Conservation (phyloP, 2,797 vertebrate species). For the Enteromius mattozi region DNA sequence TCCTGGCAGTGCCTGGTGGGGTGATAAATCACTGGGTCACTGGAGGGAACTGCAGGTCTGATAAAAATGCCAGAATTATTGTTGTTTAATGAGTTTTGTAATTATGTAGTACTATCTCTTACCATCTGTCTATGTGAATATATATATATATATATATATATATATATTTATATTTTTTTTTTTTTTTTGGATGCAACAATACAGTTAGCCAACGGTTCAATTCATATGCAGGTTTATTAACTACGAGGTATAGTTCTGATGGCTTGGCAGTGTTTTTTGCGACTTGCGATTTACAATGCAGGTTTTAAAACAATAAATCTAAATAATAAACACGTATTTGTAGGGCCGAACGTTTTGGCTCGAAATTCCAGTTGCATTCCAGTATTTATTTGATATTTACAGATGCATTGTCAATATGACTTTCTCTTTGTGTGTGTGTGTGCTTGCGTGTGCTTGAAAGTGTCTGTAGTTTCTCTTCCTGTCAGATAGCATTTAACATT, state of each 20-base stretch:
- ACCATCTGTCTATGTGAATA: background rate
- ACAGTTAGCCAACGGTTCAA: background rate
- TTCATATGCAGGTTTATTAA: too few relatives aligned
- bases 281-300: too few relatives aligned
- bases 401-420: background rate
- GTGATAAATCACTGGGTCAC: slow-evolving; percentile 31
- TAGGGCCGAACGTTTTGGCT: background rate
- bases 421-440: background rate
- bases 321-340: too few relatives aligned
- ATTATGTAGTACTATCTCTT: background rate
- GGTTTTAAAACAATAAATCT: too few relatives aligned
- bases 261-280: too few relatives aligned
- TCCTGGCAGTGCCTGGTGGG: background rate
- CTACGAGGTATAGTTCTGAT: too few relatives aligned
- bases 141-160: background rate
- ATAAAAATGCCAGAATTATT: slow-evolving; percentile 26
- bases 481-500: background rate
- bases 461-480: too few relatives aligned
- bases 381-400: background rate
- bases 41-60: slow-evolving; percentile 5
- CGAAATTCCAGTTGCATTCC: background rate
- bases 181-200: background rate
- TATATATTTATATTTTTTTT: too few relatives aligned
- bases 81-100: slow-evolving; percentile 27
- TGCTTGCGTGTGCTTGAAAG: background rate